Conservation (phyloP, 37 sponge, comb jelly and placozoan species). For the Spongilla lacustris region DNA sequence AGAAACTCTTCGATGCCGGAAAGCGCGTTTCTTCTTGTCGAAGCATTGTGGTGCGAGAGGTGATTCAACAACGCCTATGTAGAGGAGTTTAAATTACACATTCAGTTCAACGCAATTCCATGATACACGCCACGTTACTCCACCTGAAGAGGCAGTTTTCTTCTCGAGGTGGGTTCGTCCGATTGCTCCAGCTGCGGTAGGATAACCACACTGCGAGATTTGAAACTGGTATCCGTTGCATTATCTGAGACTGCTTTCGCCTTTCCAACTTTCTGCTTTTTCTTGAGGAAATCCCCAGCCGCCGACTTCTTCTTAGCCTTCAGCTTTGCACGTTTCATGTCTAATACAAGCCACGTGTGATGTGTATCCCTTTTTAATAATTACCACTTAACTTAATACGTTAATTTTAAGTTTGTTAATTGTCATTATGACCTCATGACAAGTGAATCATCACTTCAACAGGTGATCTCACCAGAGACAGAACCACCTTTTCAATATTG, state of each 20-base stretch:
- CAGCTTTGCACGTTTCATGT: too few species aligned
- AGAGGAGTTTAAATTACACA: background rate
- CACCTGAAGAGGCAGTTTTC: slow-evolving; percentile 56
- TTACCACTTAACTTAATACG: too few species aligned
- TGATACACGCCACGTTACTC: too few species aligned
- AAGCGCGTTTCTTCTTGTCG: slow-evolving; percentile 28
- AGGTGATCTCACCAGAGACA: too few species aligned
- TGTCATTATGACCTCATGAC: too few species aligned
- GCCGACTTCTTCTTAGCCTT: background rate
- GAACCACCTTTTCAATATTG: too few species aligned
- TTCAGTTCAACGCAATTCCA: too few species aligned
- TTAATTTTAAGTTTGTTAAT: too few species aligned
- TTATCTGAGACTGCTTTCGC: slow-evolving; percentile 56
- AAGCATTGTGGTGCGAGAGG: slow-evolving; percentile 33
- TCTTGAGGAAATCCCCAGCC: slow-evolving; percentile 49
- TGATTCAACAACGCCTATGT: slow-evolving; percentile 54
- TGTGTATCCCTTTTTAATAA: too few species aligned
- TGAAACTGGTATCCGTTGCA: slow-evolving; percentile 55
- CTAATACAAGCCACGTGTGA: too few species aligned
- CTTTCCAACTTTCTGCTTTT: slow-evolving; percentile 74
- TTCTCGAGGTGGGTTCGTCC: slow-evolving; percentile 37
- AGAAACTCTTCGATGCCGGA: slow-evolving; percentile 49
- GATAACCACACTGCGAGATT: slow-evolving; percentile 38
- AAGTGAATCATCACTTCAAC: too few species aligned
- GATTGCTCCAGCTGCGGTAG: slow-evolving; percentile 48